These are phyloP conservation scores for Conus ventricosus DNA, from an alignment of 1,140 invertebrate species.

Conservation along the genomic window DNA sequence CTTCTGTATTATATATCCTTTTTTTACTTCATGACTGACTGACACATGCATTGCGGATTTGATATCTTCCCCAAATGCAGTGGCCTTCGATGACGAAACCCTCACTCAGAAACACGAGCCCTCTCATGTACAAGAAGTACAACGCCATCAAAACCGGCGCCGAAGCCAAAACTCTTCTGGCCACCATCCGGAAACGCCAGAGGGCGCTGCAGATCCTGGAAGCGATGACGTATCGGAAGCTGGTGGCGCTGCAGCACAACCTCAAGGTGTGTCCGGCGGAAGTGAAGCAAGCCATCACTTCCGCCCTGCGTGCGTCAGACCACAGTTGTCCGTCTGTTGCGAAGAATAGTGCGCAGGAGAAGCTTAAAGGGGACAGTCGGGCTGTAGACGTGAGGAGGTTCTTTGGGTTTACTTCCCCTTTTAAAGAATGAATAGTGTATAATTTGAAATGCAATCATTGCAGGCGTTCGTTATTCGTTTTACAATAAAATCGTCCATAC, in stretches of 20 bases:
- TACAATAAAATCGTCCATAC: too few species aligned
- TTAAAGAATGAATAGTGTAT: too few species aligned
- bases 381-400: too few species aligned
- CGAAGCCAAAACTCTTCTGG: conserved; percentile 43
- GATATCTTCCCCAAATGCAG: conserved; percentile 19
- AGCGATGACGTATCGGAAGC: conserved; percentile 47
- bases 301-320: too few species aligned
- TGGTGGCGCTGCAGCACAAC: conserved; percentile 30
- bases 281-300: neutral
- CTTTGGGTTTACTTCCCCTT: too few species aligned
- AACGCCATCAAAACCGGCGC: conserved; percentile 32
- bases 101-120: conserved; percentile 42
- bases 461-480: too few species aligned
- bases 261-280: conserved; percentile 25
- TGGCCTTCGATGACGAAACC: conserved; percentile 32
- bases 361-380: too few species aligned
- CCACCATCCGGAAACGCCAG: conserved; percentile 35
- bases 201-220: conserved; percentile 45
- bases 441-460: too few species aligned
- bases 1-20: too few species aligned
- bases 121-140: conserved; percentile 48
- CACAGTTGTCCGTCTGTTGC: neutral
- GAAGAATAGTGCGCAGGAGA: neutral
- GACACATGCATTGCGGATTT: too few species aligned
- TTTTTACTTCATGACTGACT: too few species aligned